Percentiles rank a stretch among this genome's conserved stretches.
Conservation (phyloP, 2,888 invertebrate species). For the Agrotis ipsilon region DNA sequence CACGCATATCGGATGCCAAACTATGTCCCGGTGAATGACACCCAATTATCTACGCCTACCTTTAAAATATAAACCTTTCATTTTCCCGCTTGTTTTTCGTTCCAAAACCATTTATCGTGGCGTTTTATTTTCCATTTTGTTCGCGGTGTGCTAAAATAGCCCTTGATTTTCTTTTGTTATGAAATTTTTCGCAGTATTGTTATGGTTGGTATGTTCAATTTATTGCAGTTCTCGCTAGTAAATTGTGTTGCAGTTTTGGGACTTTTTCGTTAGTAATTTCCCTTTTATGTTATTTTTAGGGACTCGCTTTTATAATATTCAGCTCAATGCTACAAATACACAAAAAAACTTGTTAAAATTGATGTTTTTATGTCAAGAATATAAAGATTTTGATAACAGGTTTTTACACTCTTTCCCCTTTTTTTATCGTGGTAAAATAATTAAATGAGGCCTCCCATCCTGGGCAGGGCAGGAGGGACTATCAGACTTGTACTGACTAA, state of each 20-base stretch:
- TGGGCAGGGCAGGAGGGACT: too few relatives aligned
- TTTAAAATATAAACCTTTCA: conserved; percentile 31
- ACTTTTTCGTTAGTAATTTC: too few relatives aligned
- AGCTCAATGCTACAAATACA: too few relatives aligned
- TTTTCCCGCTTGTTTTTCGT: conserved; percentile 28
- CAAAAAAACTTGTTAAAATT: too few relatives aligned
- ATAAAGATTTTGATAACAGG: too few relatives aligned
- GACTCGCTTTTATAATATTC: too few relatives aligned
- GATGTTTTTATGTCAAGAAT: too few relatives aligned
- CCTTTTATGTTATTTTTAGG: too few relatives aligned
- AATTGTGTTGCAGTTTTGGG: conserved; percentile 4
- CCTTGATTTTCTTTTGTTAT: conserved; percentile 1
- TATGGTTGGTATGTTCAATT: neutral
- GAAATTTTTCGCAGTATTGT: neutral
- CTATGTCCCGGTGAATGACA: conserved; percentile 48
- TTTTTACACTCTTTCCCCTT: too few relatives aligned
- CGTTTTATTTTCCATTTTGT: conserved; percentile 3
- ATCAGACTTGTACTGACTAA: too few relatives aligned
- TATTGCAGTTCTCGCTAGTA: neutral
- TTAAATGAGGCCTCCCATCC: too few relatives aligned
- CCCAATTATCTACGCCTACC: conserved; percentile 40
- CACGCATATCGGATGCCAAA: conserved; percentile 46
- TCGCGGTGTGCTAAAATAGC: conserved; percentile 6
- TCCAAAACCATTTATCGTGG: neutral
- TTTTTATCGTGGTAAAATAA: too few relatives aligned